Conservation (phyloP, 2,797 vertebrate genomes). For the Spea hammondii region DNA sequence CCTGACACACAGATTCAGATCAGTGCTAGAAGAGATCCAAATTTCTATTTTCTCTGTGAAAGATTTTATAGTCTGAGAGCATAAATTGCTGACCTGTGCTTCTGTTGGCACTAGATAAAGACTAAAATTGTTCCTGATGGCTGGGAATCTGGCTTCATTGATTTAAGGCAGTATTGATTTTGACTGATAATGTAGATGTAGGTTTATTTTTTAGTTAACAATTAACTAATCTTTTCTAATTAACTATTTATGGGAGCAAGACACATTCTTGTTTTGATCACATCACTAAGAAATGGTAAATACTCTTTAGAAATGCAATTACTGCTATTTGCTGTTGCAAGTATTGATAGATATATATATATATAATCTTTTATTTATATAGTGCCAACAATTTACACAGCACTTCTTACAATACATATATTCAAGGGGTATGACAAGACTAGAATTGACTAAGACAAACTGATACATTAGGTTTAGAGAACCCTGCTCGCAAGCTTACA, state of each 20-base stretch:
- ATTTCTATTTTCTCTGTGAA: not conserved
- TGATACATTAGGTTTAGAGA: too few relatives aligned
- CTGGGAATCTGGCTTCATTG: constrained; percentile 24
- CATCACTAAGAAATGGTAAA: too few relatives aligned
- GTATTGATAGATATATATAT: too few relatives aligned
- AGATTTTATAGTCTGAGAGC: not conserved
- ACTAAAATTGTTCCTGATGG: constrained; percentile 10
- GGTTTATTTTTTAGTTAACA: constrained; percentile 13
- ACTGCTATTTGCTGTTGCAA: too few relatives aligned
- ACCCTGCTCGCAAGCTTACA: too few relatives aligned
- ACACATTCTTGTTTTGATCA: too few relatives aligned
- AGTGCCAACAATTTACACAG: too few relatives aligned
- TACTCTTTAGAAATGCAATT: too few relatives aligned
- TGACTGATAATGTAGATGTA: constrained; percentile 14
- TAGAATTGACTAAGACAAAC: too few relatives aligned
- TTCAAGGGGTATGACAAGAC: too few relatives aligned
- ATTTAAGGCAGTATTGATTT: constrained; percentile 33
- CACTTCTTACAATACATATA: too few relatives aligned
- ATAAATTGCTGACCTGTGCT: not conserved
- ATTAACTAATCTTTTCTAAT: constrained; percentile 32
- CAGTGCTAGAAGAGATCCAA: not conserved
- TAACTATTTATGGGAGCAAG: not conserved
- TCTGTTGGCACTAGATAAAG: constrained; percentile 22
- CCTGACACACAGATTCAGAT: not conserved
- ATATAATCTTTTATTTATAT: too few relatives aligned